Percentiles rank a stretch among this genome's conserved stretches.
Conservation (phyloP, 2,113 vertebrate genomes). For the Promerops cafer region DNA sequence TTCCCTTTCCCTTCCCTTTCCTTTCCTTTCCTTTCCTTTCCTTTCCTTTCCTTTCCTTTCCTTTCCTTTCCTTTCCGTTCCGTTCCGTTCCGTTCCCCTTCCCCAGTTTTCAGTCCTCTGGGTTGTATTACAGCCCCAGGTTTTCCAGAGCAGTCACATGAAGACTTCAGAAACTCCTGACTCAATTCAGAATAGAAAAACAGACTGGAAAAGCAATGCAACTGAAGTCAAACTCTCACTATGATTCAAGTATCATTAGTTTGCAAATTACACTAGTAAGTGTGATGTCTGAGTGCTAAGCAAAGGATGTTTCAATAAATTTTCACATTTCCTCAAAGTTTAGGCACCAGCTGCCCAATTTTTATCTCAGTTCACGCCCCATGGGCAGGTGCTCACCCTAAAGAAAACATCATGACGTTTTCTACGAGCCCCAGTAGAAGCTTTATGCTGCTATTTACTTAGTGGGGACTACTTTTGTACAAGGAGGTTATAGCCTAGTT, state of each 20-base stretch:
- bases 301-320: background rate
- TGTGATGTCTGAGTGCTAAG: background rate
- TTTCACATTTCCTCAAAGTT: background rate
- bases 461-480: background rate
- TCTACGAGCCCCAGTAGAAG: background rate
- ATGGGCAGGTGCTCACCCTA: background rate
- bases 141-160: background rate
- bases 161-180: background rate
- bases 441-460: background rate
- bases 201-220: background rate
- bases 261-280: background rate
- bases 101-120: background rate
- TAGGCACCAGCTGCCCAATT: background rate
- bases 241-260: background rate
- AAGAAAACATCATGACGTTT: background rate
- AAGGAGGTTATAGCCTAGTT: background rate
- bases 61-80: background rate
- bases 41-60: background rate
- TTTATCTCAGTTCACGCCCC: background rate
- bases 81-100: no score
- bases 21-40: background rate
- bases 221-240: background rate
- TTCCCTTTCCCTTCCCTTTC: no score
- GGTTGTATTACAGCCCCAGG: background rate
- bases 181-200: accelerated